Base-by-base conservation (phyloP, 1,140 invertebrate species). In the Oedothorax gibbosus region DNA sequence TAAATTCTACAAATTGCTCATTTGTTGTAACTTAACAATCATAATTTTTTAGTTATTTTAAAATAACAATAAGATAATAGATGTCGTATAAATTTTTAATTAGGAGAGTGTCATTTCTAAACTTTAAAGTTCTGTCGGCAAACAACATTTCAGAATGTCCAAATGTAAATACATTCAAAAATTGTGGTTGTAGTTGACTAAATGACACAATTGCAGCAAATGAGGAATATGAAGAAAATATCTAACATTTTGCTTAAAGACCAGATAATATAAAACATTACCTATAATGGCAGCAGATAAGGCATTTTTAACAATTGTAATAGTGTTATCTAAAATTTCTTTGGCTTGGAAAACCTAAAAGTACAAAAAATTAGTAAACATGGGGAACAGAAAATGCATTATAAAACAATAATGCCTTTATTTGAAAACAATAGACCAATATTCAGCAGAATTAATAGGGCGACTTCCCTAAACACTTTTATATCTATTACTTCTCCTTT, bases 311-410 rank as follows among this genome's bases (percentile, higher is more conserved):
- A 86, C 80, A 60, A 87, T 77, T 51, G 75, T 68, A 57, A 87
- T 77, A 71, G 85, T 87, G 71, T 78, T 86, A 86, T 87, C 87
- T 75, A 87, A 80, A 64, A 87, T 85, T 86, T 87, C 85, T 81
- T 87, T 87, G 69, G 86, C 79, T 84, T 84, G 87, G 91, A 92
- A 86, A 56, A 86, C 79, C 85, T 86, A 12, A 51, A 68, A 85
- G 18, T 50, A 56, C 8, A 65, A 78, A 35, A 53, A 8, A 64
- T 3, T 14, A n/a, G 0, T 7, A 62, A 15, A 14, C 49, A 73
- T 73, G 49, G 12, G 7, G 4, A 12, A 11, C 6, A 62, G 6
- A 60, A n/a, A 57, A 57, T 57, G 3, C 5, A 49, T 54, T 72
- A 14, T 57, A 10, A 57, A 21, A 60, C 49, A 54, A 12, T 56